A percentile compares a stretch with the other conserved stretches of the same genome.
Conservation (phyloP, 2,113 vertebrate genomes). For the Sula dactylatra region DNA sequence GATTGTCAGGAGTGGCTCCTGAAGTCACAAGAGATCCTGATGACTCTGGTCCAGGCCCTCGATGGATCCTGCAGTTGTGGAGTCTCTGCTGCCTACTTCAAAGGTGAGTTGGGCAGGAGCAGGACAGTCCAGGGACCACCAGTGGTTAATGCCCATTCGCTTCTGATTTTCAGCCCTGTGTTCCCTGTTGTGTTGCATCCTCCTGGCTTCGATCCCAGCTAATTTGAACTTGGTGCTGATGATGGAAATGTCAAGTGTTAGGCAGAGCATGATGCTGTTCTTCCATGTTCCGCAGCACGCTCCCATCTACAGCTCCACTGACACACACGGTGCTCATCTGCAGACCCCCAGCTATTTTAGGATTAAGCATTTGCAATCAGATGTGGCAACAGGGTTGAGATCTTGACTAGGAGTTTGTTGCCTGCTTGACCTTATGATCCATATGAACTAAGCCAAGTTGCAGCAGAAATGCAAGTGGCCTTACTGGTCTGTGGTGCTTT, state of each 20-base stretch:
- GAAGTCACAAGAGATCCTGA: not conserved
- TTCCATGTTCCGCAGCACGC: not conserved
- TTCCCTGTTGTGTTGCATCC: not conserved
- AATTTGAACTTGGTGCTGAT: not conserved
- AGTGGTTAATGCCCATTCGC: not conserved
- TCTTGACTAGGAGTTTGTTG: not conserved
- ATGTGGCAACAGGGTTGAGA: not conserved
- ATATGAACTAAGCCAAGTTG: not conserved
- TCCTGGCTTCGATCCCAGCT: not conserved
- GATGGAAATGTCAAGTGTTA: not conserved
- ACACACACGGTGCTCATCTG: not conserved
- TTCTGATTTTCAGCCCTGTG: not conserved
- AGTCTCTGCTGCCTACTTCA: constrained; percentile 20
- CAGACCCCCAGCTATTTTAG: not conserved
- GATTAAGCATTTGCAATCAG: not conserved
- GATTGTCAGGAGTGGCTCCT: constrained; percentile 7
- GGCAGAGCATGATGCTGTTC: not conserved
- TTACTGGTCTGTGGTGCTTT: not conserved
- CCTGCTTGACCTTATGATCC: not conserved
- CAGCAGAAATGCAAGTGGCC: not conserved
- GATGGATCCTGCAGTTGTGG: not conserved
- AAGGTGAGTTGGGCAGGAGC: not conserved
- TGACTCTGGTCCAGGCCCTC: not conserved
- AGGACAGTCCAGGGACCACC: not conserved
- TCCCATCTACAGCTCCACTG: not conserved